These are phyloP conservation scores for Mastigias papua DNA, from an alignment of 30 jellyfish, hydroid and myxozoan genomes.

Conservation along the genomic window DNA sequence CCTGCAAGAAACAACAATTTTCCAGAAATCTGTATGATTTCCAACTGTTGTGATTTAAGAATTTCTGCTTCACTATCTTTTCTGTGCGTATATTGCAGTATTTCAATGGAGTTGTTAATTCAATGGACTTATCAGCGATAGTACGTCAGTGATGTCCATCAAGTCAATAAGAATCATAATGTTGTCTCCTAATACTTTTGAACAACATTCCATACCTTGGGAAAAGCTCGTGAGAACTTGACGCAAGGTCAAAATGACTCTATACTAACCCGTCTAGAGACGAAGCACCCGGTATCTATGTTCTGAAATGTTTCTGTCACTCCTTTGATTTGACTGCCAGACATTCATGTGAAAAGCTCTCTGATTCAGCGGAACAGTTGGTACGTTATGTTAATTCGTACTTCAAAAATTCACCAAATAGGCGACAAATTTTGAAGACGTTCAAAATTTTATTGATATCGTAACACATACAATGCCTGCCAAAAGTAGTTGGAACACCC, in stretches of 20 bases:
- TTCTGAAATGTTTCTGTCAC: slow-evolving; percentile 51
- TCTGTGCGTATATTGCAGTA: no score
- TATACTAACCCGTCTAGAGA: slow-evolving; percentile 31
- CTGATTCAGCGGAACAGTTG: slow-evolving; percentile 48
- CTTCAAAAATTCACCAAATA: slow-evolving; percentile 50
- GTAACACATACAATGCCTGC: slow-evolving; percentile 28
- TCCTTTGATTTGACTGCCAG: slow-evolving; percentile 42
- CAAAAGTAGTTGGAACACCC: no score
- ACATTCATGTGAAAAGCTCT: neutral
- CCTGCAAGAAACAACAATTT: no score
- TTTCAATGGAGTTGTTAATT: no score
- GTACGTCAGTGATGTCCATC: no score
- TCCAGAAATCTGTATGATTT: no score
- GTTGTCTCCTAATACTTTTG: no score
- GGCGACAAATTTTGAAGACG: slow-evolving; percentile 39
- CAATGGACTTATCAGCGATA: no score
- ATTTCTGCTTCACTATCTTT: no score
- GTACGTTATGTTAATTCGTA: slow-evolving; percentile 34
- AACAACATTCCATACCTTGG: slow-evolving; percentile 37
- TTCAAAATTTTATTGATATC: slow-evolving; percentile 7
- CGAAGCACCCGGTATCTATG: neutral
- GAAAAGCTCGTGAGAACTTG: slow-evolving; percentile 31
- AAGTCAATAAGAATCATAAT: no score
- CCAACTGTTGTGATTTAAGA: no score
- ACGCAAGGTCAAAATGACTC: slow-evolving; percentile 50